phyloP scores from a whole-genome alignment of 2,113 vertebrate species.

The Anarhynchus alexandrinus region DNA sequence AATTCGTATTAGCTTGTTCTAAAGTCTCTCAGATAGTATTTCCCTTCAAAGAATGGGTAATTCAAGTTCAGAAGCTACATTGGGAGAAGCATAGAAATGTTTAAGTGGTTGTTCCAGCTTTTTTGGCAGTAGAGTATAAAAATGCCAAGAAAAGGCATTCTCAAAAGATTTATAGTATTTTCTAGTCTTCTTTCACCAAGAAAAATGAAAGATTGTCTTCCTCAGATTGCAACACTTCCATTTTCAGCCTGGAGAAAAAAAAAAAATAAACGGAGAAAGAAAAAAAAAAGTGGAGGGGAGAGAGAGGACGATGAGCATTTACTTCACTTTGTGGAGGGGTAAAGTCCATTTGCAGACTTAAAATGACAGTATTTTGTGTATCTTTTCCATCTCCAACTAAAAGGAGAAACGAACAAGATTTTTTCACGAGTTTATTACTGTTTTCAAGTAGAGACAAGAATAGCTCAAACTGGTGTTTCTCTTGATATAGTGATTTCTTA shows the following conservation, averaged over 20 bases:
- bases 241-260: not conserved
- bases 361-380: not conserved
- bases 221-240: not conserved
- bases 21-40: not conserved
- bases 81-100: not conserved
- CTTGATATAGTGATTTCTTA: not conserved
- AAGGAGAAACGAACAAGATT: not conserved
- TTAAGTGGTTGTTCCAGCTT: not conserved
- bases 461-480: not conserved
- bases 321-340: not conserved
- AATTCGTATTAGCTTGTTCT: not conserved
- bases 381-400: not conserved
- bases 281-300: rapidly evolving
- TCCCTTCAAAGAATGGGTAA: not conserved
- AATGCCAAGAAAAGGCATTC: not conserved
- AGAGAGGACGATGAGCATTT: not conserved
- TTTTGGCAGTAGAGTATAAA: not conserved
- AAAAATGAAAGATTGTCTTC: not conserved
- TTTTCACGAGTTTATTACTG: not conserved
- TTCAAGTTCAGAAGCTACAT: not conserved
- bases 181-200: not conserved
- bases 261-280: not conserved
- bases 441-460: not conserved
- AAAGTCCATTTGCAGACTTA: not conserved
- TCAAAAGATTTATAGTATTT: not conserved